Evolutionary conservation across 2,797 vertebrate species (phyloP), one percentile per base, ranked within the genome.

Genomic region (Mus caroli): DNA sequence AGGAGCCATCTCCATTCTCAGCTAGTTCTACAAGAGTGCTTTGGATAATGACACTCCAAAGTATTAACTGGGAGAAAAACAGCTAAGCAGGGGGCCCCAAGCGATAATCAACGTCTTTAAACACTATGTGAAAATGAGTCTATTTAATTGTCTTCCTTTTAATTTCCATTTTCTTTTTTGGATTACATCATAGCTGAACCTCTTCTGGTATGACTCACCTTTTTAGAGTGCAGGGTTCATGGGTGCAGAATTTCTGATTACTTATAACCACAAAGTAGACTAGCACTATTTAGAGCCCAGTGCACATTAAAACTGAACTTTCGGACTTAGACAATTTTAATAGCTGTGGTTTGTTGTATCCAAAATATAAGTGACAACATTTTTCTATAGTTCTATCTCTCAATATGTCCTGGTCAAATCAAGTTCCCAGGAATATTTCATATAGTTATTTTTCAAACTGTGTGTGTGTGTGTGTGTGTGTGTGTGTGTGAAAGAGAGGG

Each of bases 1-100:
- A 82, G 78, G 40, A 54, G 37, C 8, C 50, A 3, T 26, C 69
- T 60, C 13, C 86, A 83, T 83, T 82, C 93, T 64, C 82, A 92
- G 88, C 60, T 71, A 88, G 92, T 96, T 83, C 88, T 86, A 40
- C 15, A 31, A 79, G 64, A 60, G 62, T 43, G 37, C 86, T 94
- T 94, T 75, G 62, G 84, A 69, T 64, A 60, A 78, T 84, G 93
- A 40, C 12, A 20, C 54, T 26, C 14, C n/a, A 31, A 60, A 88
- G 76, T 31, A 46, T 52, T 89, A 71, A 89, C 12, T 9, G 0
- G 17, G 17, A 10, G 26, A 46, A 88, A 96, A 64, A 60, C 54
- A 75, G 76, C 62, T 24, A 7, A 20, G 19, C 37, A 24, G 20
- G 20, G 22, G 60, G 60, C 1, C 26, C n/a, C 26, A 15, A 15